Evolutionary conservation across 1,140 invertebrate species (phyloP), one percentile per base, ranked within the genome.

Genomic region (Aphelinus certus): DNA sequence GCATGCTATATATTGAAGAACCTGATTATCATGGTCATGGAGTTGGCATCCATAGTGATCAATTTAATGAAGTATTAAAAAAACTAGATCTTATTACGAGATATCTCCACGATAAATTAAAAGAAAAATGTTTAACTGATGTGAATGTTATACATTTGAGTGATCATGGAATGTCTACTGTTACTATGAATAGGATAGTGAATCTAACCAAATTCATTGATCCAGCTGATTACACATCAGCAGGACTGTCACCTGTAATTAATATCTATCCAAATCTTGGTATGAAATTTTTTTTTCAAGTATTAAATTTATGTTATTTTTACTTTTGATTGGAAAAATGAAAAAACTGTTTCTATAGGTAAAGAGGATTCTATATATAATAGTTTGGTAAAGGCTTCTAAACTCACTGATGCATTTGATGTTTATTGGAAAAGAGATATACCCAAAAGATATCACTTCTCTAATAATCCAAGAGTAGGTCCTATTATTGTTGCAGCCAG

Each of bases 1-100:
- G 93, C 4, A 88, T 93, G 80, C 57, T 94, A 10, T 95, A 95
- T 81, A 92, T 94, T 78, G 90, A 94, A 79, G 91, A 94, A 81
- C 94, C 94, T 1, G 94, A 95, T 82, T 82, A 83, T 4, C 86
- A 88, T 74, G 92, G 85, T 3, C 91, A 92, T 79, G 82, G 70
- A 0, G 86, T 84, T 75, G 91, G 91, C 55, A 86, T 86, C 42
- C 81, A 88, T 49, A 85, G 86, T 63, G 58, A 73, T 2, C 69
- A 87, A 74, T 88, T 91, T 48, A 85, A 88, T 70, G 76, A 88
- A 26, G 78, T 91, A 70, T 83, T 94, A 7, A 75, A 80, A 66
- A 80, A 86, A 77, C 79, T 93, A 10, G 92, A 94, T 80, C 83
- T 88, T 58, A 83, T 90, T 45, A 90, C 92, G 1, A 83, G 86